These are phyloP conservation scores for Remorina albescens DNA, from an alignment of 2,797 vertebrate genomes.

Conservation along the genomic window DNA sequence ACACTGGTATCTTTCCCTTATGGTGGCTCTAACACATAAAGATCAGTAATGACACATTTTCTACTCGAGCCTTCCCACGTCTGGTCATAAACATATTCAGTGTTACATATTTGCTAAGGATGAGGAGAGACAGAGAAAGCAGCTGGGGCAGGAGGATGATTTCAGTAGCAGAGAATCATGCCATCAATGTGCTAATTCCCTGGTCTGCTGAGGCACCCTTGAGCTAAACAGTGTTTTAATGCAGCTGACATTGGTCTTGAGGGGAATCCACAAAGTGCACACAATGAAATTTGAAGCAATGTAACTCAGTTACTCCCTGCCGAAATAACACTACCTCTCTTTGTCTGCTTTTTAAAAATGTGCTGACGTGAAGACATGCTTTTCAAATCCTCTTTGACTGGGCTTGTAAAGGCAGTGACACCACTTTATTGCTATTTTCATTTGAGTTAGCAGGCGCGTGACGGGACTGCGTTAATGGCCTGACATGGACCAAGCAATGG, in stretches of 20 bases:
- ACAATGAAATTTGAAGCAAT: not conserved
- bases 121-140: not conserved
- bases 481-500: not conserved
- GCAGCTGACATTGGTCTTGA: not conserved
- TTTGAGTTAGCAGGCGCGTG: slow-evolving; percentile 16
- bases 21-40: not conserved
- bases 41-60: slow-evolving; percentile 7
- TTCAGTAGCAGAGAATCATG: not conserved
- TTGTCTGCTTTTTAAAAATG: not conserved
- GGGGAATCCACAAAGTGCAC: not conserved
- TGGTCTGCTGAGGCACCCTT: not conserved
- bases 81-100: slow-evolving; percentile 6
- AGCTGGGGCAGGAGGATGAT: not conserved
- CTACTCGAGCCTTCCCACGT: not conserved
- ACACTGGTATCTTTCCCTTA: not conserved
- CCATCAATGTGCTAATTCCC: not conserved
- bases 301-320: not conserved
- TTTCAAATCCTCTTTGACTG: not conserved
- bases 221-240: not conserved
- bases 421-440: slow-evolving; percentile 27
- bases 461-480: slow-evolving; percentile 2
- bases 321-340: not conserved
- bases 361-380: not conserved
- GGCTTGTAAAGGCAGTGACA: not conserved
- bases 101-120: slow-evolving; percentile 11